phyloP scores from a whole-genome alignment of 2,113 vertebrate genomes.

The Eudyptes chrysolophus region DNA sequence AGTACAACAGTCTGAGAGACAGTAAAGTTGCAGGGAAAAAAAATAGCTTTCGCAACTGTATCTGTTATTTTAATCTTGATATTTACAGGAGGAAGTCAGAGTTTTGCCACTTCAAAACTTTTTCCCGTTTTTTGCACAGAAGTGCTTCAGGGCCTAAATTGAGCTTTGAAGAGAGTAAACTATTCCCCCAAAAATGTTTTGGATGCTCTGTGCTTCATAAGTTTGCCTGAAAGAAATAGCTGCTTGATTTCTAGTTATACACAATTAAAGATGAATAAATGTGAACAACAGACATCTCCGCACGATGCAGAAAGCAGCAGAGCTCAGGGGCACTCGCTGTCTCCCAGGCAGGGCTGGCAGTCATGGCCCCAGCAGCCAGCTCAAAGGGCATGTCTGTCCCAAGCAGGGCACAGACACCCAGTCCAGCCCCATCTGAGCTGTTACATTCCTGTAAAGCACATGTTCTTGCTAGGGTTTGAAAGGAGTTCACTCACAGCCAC shows the following conservation, averaged over 20 bases:
- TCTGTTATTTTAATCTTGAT: neutral
- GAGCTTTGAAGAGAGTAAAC: neutral
- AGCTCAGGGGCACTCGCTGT: accelerated
- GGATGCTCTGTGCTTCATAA: neutral
- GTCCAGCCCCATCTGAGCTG: neutral
- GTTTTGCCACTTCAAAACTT: neutral
- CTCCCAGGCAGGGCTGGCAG: neutral
- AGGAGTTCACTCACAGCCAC: neutral
- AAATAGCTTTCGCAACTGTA: neutral
- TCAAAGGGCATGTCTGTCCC: accelerated
- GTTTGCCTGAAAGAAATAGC: neutral
- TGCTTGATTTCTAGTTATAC: neutral
- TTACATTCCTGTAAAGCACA: accelerated
- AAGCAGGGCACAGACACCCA: neutral
- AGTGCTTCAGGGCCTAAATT: neutral
- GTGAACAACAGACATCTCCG: accelerated
- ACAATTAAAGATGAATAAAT: neutral
- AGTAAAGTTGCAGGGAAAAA: neutral
- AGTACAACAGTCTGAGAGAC: neutral
- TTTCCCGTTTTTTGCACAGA: neutral
- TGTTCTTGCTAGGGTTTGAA: neutral
- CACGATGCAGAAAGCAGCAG: neutral
- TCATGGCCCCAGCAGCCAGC: neutral
- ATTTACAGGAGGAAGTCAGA: neutral
- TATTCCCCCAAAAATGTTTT: neutral